Evolutionary conservation across 2,113 vertebrate species (phyloP).

Genomic region (Gopherus flavomarginatus): DNA sequence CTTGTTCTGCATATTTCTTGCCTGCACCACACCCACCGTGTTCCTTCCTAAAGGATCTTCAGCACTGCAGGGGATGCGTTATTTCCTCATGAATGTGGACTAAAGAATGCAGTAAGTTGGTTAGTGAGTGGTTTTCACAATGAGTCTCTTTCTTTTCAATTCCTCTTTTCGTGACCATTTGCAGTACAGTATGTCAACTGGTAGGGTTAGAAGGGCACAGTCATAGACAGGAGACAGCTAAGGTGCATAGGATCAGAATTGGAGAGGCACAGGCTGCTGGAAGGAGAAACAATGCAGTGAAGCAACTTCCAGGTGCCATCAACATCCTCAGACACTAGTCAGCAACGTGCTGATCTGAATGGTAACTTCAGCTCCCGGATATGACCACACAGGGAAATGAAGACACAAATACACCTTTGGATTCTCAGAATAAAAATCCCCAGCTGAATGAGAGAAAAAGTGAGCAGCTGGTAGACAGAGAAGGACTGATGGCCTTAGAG

Average conservation of each 20-base stretch:
- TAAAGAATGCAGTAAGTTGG: no score
- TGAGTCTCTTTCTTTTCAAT: background rate
- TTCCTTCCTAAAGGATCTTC: background rate
- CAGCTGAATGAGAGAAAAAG: background rate
- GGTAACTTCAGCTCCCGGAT: background rate
- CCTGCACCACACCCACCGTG: background rate
- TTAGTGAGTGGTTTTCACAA: background rate
- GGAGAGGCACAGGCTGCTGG: background rate
- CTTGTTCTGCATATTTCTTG: no score
- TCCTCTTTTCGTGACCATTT: background rate
- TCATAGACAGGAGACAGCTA: rapidly evolving
- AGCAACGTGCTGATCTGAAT: background rate
- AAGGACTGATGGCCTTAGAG: background rate
- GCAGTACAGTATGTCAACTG: background rate
- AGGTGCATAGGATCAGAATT: background rate
- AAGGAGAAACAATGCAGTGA: background rate
- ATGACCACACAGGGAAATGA: rapidly evolving
- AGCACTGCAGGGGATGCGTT: background rate
- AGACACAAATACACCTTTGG: rapidly evolving
- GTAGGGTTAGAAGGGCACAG: background rate
- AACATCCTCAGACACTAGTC: background rate
- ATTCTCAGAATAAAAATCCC: rapidly evolving
- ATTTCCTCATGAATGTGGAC: background rate
- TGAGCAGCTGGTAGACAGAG: background rate
- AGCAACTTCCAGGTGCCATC: background rate